Base-by-base conservation (phyloP, 2,797 vertebrate species). In the Schizothorax lantsangensis region DNA sequence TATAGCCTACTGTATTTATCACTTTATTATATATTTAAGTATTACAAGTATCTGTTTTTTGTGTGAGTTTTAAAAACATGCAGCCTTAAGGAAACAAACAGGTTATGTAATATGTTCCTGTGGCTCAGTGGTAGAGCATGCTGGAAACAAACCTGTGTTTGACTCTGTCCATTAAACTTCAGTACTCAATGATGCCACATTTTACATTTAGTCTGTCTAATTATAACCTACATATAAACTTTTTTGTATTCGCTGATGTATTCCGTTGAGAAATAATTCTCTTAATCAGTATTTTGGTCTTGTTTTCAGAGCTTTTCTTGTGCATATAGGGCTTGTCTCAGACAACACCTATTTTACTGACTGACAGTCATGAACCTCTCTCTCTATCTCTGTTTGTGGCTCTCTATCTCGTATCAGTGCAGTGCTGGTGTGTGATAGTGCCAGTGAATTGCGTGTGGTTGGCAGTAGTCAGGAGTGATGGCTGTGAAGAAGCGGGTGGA, bases 401-500 rank as follows among this genome's bases (percentile, higher is more conserved):
- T 74, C 21, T 43, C 6, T 45, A 15, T 69, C 77, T 62, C 2
- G 0, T 85, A 59, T 79, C 26, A 83, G 66, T 69, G 84, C 47
- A 47, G 17, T 74, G 33, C 38, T 80, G 69, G 62, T 49, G 36
- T 84, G 43, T 78, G 36, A 69, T 23, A 64, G 72, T 82, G 84
- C 73, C 84, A 33, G 40, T 73, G 33, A 81, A 69, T 38, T 83
- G 73, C 30, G 49, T 87, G 64, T 86, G 77, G 77, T 82, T 87
- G 80, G 85, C 64, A 71, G 83, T 73, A 88, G 69, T 90, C 92
- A 88, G 90, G 90, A 89, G 2, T 86, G 90, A 99, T 99, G 97
- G 97, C 97, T 90, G 95, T 98, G 91, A 98, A 97, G 94, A 97
- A 97, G 94, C 97, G 97, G 23, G 92, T 99, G 81, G 98, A 99